Evolutionary conservation across 1,140 invertebrate genomes (phyloP).

Genomic region (Drosophila novamexicana): DNA sequence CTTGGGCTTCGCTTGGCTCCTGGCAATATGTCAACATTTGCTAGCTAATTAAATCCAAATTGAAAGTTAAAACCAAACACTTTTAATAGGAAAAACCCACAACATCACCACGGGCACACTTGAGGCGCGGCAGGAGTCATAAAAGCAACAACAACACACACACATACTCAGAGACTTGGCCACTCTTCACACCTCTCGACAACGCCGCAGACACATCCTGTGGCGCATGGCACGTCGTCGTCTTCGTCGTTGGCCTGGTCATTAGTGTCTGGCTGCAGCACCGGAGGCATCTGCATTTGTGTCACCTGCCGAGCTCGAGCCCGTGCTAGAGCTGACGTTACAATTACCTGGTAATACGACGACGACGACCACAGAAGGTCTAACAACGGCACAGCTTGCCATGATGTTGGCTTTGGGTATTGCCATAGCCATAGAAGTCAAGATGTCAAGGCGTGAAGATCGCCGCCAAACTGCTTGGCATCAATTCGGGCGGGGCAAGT

Average conservation of each 20-base stretch:
- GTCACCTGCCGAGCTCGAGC: conserved; percentile 67
- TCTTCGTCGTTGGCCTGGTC: conserved; percentile 49
- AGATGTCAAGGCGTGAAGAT: conserved; percentile 38
- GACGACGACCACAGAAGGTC: conserved; percentile 71
- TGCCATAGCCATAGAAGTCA: background rate
- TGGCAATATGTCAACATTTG: conserved; percentile 56
- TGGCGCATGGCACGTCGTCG: conserved; percentile 73
- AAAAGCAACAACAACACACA: conserved; percentile 38
- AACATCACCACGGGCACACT: conserved; percentile 65
- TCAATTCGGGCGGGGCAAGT: conserved; percentile 26
- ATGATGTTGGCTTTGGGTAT: background rate
- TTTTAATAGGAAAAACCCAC: conserved; percentile 74
- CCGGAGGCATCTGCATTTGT: conserved; percentile 59
- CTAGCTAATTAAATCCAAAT: conserved; percentile 70
- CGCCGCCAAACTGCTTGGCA: conserved; percentile 2
- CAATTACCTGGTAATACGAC: conserved; percentile 71
- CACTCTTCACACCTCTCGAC: conserved; percentile 47
- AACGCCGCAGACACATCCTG: conserved; percentile 69
- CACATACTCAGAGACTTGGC: conserved; percentile 17
- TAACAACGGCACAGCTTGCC: conserved; percentile 55
- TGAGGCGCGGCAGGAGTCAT: conserved; percentile 59
- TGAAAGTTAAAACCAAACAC: conserved; percentile 47
- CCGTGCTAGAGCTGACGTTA: conserved; percentile 59
- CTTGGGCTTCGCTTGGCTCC: conserved; percentile 1
- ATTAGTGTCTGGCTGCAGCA: conserved; percentile 61